These are phyloP conservation scores for Bursaphelenchus okinawaensis DNA, from an alignment of 2,888 invertebrate species.

Conservation along the genomic window DNA sequence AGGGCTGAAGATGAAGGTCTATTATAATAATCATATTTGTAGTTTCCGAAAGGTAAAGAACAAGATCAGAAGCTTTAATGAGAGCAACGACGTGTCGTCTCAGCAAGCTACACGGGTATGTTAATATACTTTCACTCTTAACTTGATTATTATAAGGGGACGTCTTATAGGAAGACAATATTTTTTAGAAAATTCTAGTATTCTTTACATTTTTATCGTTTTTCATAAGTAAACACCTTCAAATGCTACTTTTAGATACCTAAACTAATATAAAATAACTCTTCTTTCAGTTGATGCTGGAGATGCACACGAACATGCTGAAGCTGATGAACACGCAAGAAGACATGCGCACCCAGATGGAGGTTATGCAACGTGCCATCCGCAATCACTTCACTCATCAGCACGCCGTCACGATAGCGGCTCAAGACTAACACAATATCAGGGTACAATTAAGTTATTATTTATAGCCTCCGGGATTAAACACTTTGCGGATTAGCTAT, in stretches of 20 bases:
- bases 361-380: constrained; percentile 53
- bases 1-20: no score
- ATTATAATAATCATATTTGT: no score
- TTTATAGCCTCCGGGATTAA: background rate
- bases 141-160: background rate
- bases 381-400: constrained; percentile 43
- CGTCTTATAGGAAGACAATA: no score
- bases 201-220: no score
- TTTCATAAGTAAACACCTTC: background rate
- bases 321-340: constrained; percentile 49
- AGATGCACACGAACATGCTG: constrained; percentile 56
- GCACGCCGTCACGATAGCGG: background rate
- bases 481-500: no score
- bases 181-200: no score
- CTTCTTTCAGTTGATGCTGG: constrained; percentile 44
- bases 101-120: constrained; percentile 51
- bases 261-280: background rate
- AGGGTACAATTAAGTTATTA: background rate
- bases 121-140: background rate
- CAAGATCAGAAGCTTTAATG: constrained; percentile 54
- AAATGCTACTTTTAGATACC: no score
- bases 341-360: constrained; percentile 56
- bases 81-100: constrained; percentile 44
- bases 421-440: background rate
- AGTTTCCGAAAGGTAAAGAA: constrained; percentile 55